Conservation (phyloP, 2,113 vertebrate genomes). For the Leiothrix lutea region DNA sequence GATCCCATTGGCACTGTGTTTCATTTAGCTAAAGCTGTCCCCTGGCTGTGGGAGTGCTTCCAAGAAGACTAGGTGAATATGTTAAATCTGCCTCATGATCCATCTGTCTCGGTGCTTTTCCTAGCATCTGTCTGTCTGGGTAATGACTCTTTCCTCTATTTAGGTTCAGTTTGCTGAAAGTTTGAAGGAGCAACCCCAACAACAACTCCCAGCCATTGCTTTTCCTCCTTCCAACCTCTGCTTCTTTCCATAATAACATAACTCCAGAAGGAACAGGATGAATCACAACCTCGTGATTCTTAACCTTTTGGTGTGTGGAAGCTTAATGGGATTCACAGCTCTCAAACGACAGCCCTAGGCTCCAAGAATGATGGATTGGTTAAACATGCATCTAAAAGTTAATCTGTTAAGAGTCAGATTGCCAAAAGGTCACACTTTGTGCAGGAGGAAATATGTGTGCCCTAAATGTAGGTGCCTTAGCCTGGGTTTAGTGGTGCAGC, state of each 20-base stretch:
- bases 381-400: slow-evolving; percentile 24
- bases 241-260: background rate
- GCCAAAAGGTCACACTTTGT: slow-evolving; percentile 2
- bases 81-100: background rate
- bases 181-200: background rate
- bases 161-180: background rate
- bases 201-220: background rate
- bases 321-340: slow-evolving; percentile 42
- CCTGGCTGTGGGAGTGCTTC: background rate
- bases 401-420: slow-evolving; percentile 17
- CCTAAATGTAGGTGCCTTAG: background rate
- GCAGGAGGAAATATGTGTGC: background rate
- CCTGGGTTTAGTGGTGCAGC: background rate
- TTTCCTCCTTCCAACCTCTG: background rate
- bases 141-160: background rate
- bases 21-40: background rate
- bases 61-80: background rate
- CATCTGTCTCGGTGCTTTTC: background rate
- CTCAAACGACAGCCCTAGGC: background rate
- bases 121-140: background rate
- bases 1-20: background rate
- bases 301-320: slow-evolving; percentile 34
- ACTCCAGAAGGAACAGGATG: background rate
- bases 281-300: slow-evolving; percentile 28
- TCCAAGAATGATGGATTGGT: slow-evolving; percentile 13